A percentile compares a stretch with the other conserved stretches of the same genome.
Evolutionary conservation across 2,888 invertebrate genomes (phyloP).

Genomic region (Matsumyia berberina): DNA sequence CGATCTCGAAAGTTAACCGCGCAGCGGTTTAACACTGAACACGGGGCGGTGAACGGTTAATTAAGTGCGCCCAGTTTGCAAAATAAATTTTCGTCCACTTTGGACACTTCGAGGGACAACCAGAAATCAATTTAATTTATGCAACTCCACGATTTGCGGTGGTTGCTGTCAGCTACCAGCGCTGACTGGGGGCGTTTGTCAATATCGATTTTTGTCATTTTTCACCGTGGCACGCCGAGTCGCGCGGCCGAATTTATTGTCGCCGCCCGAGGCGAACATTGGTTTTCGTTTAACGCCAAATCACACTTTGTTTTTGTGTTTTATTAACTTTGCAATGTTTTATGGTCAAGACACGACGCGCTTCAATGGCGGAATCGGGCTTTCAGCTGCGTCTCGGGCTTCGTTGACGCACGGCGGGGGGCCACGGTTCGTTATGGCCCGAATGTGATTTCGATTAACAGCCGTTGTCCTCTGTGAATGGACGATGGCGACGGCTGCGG

Average conservation of each 20-base stretch:
- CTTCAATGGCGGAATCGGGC: neutral
- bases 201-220: constrained; percentile 68
- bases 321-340: constrained; percentile 70
- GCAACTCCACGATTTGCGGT: constrained; percentile 50
- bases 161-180: neutral
- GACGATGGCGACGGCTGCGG: constrained; percentile 6
- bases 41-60: constrained; percentile 65
- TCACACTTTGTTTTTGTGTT: constrained; percentile 59
- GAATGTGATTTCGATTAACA: constrained; percentile 64
- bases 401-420: constrained; percentile 17
- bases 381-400: neutral
- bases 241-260: constrained; percentile 57
- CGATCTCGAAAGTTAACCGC: constrained; percentile 33
- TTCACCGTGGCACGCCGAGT: constrained; percentile 41
- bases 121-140: constrained; percentile 75
- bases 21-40: constrained; percentile 40
- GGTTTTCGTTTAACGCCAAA: constrained; percentile 70
- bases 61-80: constrained; percentile 72
- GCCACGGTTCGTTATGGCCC: constrained; percentile 56
- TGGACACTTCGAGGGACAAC: constrained; percentile 46
- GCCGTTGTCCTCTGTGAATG: constrained; percentile 1
- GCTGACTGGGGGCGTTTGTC: constrained; percentile 57
- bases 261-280: constrained; percentile 56
- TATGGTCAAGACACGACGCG: constrained; percentile 54
- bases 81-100: constrained; percentile 48